These are phyloP conservation scores for Sylvicapra grimmia DNA, from an alignment of 2,113 vertebrate species.

Conservation along the genomic window DNA sequence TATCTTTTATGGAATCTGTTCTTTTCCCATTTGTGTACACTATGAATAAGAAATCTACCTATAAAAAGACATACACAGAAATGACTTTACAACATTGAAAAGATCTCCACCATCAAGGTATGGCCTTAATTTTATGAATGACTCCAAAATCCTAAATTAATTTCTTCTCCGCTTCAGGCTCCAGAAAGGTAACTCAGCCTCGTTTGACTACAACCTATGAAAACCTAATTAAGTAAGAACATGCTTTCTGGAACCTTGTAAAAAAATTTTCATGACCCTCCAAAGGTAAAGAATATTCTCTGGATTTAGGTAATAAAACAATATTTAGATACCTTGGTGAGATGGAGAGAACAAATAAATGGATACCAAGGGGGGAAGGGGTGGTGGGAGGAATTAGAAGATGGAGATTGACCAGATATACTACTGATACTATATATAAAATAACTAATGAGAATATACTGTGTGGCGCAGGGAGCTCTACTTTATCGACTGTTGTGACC, in stretches of 20 bases:
- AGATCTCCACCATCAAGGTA: not conserved
- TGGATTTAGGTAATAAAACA: not conserved
- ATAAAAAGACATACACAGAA: not conserved
- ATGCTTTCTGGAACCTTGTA: not conserved
- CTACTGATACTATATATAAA: not conserved
- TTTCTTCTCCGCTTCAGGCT: not conserved
- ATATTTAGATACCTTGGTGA: constrained; percentile 83
- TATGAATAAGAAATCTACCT: not conserved
- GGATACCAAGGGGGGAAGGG: not conserved
- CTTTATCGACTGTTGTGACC: not conserved
- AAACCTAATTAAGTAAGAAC: not conserved
- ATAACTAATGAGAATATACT: not conserved
- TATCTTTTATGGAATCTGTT: not conserved
- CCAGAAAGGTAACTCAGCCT: not conserved
- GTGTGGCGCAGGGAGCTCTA: not conserved
- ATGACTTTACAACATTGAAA: not conserved
- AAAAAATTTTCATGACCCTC: not conserved
- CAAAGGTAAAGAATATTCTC: not conserved
- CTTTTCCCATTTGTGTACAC: not conserved
- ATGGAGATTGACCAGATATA: not conserved
- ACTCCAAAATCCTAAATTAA: not conserved
- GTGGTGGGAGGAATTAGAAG: not conserved
- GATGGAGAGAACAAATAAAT: not conserved
- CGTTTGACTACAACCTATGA: not conserved
- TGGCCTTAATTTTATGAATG: not conserved